Base-by-base conservation (phyloP, 2,113 vertebrate genomes). In the Psephotus haematonotus region DNA sequence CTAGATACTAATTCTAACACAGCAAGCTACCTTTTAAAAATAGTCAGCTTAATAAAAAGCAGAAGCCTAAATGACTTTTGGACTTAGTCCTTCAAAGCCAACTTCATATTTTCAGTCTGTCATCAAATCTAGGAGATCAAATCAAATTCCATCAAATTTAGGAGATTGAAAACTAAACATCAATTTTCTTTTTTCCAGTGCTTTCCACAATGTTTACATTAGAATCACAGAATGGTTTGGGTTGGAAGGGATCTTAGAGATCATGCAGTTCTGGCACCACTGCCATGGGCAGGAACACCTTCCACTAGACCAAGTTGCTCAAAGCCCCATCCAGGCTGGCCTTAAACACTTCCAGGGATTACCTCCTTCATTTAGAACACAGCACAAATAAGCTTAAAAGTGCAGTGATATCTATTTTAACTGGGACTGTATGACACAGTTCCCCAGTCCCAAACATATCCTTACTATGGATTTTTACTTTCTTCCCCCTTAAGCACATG, bases 301-400 rank as follows among this genome's bases (percentile, higher is more conserved):
- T 59, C 57, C 22, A 15, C 33, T 59, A 35, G 22, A n/a, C 55
- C 31, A n/a, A 33, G 55, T 22, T n/a, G 55, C 33, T n/a, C 55
- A 57, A n/a, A 57, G 55, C 19, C 55, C 33, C 55, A n/a, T 59
- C 55, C 33, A 59, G n/a, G 33, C 31, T 59, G 33, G 55, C 20
- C 55, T n/a, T 59, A 59, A 59, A 24, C 22, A 59, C 57, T 59
- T 24, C 57, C 22, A 59, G 13, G 13, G 8, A 92, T 84, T 86
- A 76, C 69, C 76, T 86, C 77, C 62, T 92, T 83, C 93, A 69
- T 76, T 69, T 86, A 75, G 88, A 88, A 88, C 49, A 46, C 19
- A 81, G 50, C 10, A 71, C 68, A 88, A 93, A 71, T 65, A 81
- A 80, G 22, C 49, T 70, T 20, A 2, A 46, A 88, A 79, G 52